Base-by-base conservation (phyloP, 2,797 vertebrate genomes). In the Prionace glauca region DNA sequence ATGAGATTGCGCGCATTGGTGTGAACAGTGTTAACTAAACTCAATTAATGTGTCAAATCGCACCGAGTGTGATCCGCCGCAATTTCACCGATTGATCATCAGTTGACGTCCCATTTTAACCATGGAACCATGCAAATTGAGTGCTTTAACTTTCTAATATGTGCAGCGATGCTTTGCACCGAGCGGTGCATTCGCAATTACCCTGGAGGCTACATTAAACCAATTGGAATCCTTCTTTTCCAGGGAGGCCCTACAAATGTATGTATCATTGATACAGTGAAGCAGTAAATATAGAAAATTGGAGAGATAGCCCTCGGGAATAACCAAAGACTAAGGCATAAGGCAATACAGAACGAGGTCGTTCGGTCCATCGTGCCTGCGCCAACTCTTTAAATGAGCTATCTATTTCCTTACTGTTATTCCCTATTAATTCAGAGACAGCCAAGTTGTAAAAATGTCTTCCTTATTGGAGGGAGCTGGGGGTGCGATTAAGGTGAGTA, bases 91-190 rank as follows among this genome's bases (percentile, higher is more conserved):
- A 41, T 24, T 69, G 36, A 65, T 65, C 62, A 11, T 65, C 14
- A 65, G 14, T 56, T 56, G 50, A 56, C 50, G 50, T 56, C 50
- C 50, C 50, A 56, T 56, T 56, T 56, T 56, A 56, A 56, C 5
- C 50, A 56, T 56, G 50, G 50, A 56, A 56, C 50, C 29, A 32
- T 7, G 14, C 32, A 22, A 24, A 65, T 20, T 7, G 90, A 36
- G n/a, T 12, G 10, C 5, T 56, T 56, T 56, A 56, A 56, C 50
- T 56, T 56, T 56, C 50, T 56, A 56, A 67, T n/a, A 41, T 67
- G 90, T n/a, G 62, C 62, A 69, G 90, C 65, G 90, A 67, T 92
- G 41, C n/a, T 92, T 92, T 92, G 90, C 16, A 36, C 62, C 22
- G 16, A 67, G 88, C 88, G 32, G 32, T 20, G 88, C 60, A 65